These are phyloP conservation scores for Enteromius thamalakanensis DNA, from an alignment of 2,797 vertebrate genomes.

Conservation along the genomic window DNA sequence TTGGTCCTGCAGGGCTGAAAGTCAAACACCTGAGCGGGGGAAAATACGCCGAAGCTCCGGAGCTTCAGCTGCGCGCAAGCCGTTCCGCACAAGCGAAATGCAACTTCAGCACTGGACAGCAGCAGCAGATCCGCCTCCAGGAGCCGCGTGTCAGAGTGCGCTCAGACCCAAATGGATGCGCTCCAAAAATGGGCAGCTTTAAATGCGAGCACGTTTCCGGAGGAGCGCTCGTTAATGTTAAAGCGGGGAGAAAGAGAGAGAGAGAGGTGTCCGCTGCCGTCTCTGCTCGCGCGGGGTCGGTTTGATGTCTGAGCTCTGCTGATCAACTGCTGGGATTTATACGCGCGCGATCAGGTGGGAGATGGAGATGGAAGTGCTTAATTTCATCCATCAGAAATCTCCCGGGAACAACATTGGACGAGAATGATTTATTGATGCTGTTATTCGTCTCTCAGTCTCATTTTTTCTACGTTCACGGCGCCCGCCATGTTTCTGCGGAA, in stretches of 20 bases:
- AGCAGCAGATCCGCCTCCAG: constrained; percentile 51
- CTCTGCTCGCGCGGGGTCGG: constrained; percentile 67
- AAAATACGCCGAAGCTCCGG: constrained; percentile 50
- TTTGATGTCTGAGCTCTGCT: constrained; percentile 74
- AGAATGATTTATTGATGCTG: constrained; percentile 83
- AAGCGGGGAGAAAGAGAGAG: constrained; percentile 25
- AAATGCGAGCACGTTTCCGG: constrained; percentile 54
- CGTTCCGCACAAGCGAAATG: constrained; percentile 64
- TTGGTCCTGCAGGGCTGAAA: constrained; percentile 52
- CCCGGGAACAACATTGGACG: constrained; percentile 81
- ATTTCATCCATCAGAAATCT: constrained; percentile 87
- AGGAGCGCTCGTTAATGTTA: constrained; percentile 49
- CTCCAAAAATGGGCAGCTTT: constrained; percentile 59
- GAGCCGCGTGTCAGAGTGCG: constrained; percentile 41
- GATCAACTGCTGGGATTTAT: constrained; percentile 85
- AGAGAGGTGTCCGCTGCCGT: constrained; percentile 54
- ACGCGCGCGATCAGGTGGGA: constrained; percentile 76
- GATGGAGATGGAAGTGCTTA: constrained; percentile 83
- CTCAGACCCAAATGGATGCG: constrained; percentile 42
- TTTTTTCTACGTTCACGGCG: constrained; percentile 56
- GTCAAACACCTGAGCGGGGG: constrained; percentile 55
- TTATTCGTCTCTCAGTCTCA: constrained; percentile 74
- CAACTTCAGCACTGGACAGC: constrained; percentile 86
- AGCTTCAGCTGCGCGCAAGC: constrained; percentile 40
- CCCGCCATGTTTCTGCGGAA: constrained; percentile 72